A percentile compares a stretch with the other conserved stretches of the same genome.
Evolutionary conservation across 2,888 invertebrate species (phyloP).

Genomic region (Congeria kusceri): DNA sequence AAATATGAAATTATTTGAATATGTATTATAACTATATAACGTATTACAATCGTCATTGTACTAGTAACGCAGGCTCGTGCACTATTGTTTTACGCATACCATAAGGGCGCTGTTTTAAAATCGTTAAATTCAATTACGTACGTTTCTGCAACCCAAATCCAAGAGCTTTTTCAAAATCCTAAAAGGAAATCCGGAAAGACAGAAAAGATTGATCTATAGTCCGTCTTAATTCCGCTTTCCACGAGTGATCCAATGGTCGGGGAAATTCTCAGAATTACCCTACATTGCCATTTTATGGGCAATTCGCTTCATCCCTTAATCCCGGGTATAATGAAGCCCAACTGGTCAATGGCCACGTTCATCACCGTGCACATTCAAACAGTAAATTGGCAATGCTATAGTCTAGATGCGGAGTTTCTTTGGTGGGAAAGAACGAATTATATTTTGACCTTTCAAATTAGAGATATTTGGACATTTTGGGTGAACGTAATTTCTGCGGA

Average conservation of each 20-base stretch:
- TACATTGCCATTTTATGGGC: conserved; percentile 63
- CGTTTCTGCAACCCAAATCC: conserved; percentile 53
- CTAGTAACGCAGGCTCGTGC: too few species aligned
- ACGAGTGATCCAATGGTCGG: conserved; percentile 62
- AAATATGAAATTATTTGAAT: too few species aligned
- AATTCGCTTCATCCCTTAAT: conserved; percentile 50
- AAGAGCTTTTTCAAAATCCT: conserved; percentile 42
- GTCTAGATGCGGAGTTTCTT: background rate
- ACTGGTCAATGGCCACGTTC: background rate
- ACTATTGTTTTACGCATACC: too few species aligned
- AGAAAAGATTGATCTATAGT: conserved; percentile 53
- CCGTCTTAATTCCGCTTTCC: conserved; percentile 35
- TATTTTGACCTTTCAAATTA: too few species aligned
- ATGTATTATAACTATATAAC: too few species aligned
- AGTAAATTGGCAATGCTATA: too few species aligned
- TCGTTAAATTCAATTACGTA: conserved; percentile 66
- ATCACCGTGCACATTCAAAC: too few species aligned
- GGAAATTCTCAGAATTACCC: conserved; percentile 52
- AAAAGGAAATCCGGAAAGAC: conserved; percentile 47
- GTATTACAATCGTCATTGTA: too few species aligned
- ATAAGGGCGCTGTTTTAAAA: background rate
- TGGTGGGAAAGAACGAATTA: background rate
- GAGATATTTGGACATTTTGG: too few species aligned
- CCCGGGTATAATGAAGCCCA: conserved; percentile 63
- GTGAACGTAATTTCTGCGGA: too few species aligned